Evolutionary conservation across 2,888 invertebrate species (phyloP), one percentile per base, ranked within the genome.

Genomic region (Hirtodrosophila histrioides): DNA sequence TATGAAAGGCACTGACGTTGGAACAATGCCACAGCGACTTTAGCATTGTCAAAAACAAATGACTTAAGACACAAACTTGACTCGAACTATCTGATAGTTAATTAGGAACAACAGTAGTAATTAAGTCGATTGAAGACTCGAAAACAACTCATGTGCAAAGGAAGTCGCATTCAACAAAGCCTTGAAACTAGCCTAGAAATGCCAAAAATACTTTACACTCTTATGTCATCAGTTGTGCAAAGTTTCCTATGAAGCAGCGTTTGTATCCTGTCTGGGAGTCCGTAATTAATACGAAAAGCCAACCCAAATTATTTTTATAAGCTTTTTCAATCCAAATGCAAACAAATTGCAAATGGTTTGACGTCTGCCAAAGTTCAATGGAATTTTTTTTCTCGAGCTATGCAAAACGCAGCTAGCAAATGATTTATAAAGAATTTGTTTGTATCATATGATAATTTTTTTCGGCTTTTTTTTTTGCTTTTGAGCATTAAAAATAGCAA

Each of bases 391-490:
- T 17, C 1, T 17, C 1, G 17, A 17, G 17, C 54, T 55, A 60
- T 63, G 58, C 69, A 45, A 63, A 77, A 40, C 67, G 65, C 53
- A 69, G 71, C 76, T 55, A 72, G 68, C 62, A 53, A 73, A 76
- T 77, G 72, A 86, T 79, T 88, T 84, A 88, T 79, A 66, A 69
- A 77, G 84, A 88, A 84, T 84, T 78, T 40, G n/a, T 27, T 56
- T 61, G 33, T 41, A 24, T 66, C 44, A 23, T 51, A 67, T 49
- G 23, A 53, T 17, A 23, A 48, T 60, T 56, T 46, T 48, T 48
- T 73, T 54, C 24, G 53, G 10, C 10, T 46, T 31, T 17, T 17
- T 17, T 17, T 43, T 63, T 41, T 37, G 33, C 39, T 49, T 78
- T 63, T 31, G 24, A 57, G 35, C 49, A 61, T 73, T 68, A 50